These are phyloP conservation scores for Drosophila arizonae DNA, from an alignment of 1,140 invertebrate species.

Conservation along the genomic window DNA sequence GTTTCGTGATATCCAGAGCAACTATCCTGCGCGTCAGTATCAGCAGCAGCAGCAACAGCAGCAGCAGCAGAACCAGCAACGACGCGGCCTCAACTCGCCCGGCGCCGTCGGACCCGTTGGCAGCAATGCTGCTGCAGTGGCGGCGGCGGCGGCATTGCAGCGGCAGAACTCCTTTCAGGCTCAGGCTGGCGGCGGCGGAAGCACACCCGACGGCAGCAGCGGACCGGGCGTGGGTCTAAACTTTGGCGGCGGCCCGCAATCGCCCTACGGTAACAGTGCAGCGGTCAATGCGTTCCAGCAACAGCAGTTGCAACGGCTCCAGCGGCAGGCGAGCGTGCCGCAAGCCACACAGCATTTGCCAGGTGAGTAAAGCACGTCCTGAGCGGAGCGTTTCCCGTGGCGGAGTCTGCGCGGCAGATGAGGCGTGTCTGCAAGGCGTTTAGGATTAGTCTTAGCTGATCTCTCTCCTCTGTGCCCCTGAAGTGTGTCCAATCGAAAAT, in stretches of 20 bases:
- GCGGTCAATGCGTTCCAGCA: conserved; percentile 67
- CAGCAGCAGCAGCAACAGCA: conserved; percentile 67
- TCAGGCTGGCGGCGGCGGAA: conserved; percentile 74
- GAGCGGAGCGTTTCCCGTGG: background rate
- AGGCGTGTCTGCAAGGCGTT: background rate
- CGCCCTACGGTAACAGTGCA: conserved; percentile 81
- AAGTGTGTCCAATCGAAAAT: background rate
- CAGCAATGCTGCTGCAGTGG: background rate
- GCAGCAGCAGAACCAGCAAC: conserved; percentile 73
- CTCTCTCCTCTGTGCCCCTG: no score
- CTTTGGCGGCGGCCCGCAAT: conserved; percentile 80
- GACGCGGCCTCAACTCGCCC: conserved; percentile 85
- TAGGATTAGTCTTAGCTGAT: conserved; percentile 9
- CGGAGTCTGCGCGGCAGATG: background rate
- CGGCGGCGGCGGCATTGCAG: conserved; percentile 52
- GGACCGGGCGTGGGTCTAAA: conserved; percentile 29
- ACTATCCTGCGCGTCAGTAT: conserved; percentile 73
- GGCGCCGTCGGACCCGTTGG: conserved; percentile 74
- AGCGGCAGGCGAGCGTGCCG: conserved; percentile 86
- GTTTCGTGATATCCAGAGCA: conserved; percentile 44
- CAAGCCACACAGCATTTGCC: conserved; percentile 87
- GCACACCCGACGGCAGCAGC: conserved; percentile 71
- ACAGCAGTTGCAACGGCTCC: conserved; percentile 84
- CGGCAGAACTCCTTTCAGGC: conserved; percentile 80
- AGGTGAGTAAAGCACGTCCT: conserved; percentile 83